Evolutionary conservation across 2,888 invertebrate species (phyloP), one percentile per base, ranked within the genome.

Genomic region (Polietes domitor): DNA sequence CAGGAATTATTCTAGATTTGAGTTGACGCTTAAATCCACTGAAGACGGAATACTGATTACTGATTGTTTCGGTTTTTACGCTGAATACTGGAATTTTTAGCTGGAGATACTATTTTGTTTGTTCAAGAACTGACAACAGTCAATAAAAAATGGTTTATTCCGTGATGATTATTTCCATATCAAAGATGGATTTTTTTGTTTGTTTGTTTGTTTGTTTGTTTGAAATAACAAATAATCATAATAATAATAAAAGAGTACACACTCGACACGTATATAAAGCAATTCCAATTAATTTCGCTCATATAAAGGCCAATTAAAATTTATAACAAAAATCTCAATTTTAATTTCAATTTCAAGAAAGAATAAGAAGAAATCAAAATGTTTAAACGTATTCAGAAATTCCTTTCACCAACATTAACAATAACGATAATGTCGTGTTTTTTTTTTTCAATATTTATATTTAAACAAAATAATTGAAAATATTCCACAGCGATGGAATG

Each of bases 1-100:
- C 61, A n/a, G 61, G n/a, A 17, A 32, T 58, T 61, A 32, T 61
- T 61, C 61, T n/a, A 61, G n/a, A n/a, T 32, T 28, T n/a, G n/a
- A 17, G 17, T 2, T 21, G 2, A 21, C 19, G 19, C 55, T 21
- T 55, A 21, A 21, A 55, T 21, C 21, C 21, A 55, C 21, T 9
- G 21, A 6, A 10, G 21, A 55, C 21, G 21, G 55, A 55, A n/a
- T n/a, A n/a, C 24, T 21, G 24, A 10, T n/a, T 9, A 32, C 32
- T 6, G 32, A 32, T 32, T 32, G 32, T 47, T 47, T 47, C 32
- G 61, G 61, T 2, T 61, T 61, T 61, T 61, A 61, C 61, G 61
- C 28, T 9, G 28, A 61, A 61, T 61, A 61, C 61, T 61, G 61
- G 61, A 28, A 28, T 61, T 61, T 28, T 61, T 32, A 6, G 50